Base-by-base conservation (phyloP, 1,140 invertebrate genomes). In the Monomorium pharaonis region DNA sequence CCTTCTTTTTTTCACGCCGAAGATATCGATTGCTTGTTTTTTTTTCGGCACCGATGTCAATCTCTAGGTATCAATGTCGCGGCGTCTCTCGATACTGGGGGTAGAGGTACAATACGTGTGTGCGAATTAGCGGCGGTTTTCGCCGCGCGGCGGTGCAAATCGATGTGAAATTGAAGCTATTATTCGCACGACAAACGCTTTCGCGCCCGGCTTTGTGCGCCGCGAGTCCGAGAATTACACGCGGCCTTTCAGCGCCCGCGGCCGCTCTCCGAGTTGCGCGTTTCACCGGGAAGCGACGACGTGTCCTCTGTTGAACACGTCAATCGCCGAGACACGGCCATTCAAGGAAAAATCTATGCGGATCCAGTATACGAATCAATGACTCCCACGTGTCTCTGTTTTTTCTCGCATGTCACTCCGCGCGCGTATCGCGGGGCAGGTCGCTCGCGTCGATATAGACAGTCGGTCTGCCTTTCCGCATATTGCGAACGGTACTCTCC, bases 371-470 rank as follows among this genome's bases (percentile, higher is more conserved):
- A 47, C 78, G 51, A 83, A 83, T 58, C 67, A 83, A 83, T 74
- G 78, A 83, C 51, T 74, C 67, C 78, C 67, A 83, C 78, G 78
- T 83, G 78, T 58, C 78, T 72, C 65, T 83, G 78, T 83, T 83
- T 83, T 72, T 83, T 37, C 51, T 83, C 67, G 21, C 77, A 33
- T 72, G 78, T 83, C 78, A 47, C 37, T 51, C 18, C 51, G 33
- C 49, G 33, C 49, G 18, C 18, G 12, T 80, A 80, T 70, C 77
- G 42, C 77, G 49, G 24, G 42, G 27, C 42, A 42, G 42, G 18
- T 24, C 75, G 21, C 58, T 69, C 47, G 33, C 33, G 33, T 56
- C 51, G 67, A 70, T 24, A n/a, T n/a, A n/a, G n/a, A n/a, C n/a
- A 21, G 67, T 74, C 51, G 47, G 24, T 44, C 24, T 5, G 67